Conservation (phyloP, 2,797 vertebrate genomes). For the Aldrovandia affinis region DNA sequence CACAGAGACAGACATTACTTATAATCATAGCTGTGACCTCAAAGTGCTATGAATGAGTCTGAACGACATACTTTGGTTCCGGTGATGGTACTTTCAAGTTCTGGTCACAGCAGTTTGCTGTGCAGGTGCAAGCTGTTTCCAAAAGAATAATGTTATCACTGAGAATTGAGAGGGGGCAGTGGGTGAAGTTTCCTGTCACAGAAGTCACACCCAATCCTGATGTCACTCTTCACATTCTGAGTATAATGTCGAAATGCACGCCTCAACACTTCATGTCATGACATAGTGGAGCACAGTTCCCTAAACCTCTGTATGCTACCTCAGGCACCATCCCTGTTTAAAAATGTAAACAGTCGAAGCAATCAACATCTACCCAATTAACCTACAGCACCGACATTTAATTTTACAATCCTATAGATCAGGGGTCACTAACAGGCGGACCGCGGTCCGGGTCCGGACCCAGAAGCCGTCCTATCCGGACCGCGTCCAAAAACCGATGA, state of each 20-base stretch:
- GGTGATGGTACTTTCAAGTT: background rate
- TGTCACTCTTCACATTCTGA: background rate
- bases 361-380: background rate
- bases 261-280: background rate
- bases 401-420: background rate
- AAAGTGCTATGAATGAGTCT: background rate
- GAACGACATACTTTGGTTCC: background rate
- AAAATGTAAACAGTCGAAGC: background rate
- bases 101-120: background rate
- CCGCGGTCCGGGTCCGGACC: no score
- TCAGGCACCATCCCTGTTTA: background rate
- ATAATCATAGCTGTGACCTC: background rate
- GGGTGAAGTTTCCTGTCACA: conserved; percentile 58
- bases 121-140: background rate
- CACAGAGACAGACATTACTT: background rate
- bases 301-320: background rate
- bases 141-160: background rate
- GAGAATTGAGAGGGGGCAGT: background rate
- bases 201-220: background rate
- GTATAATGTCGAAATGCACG: no score
- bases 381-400: background rate
- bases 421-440: no score
- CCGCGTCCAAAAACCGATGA: no score
- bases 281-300: background rate
- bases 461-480: no score